Percentiles rank a stretch among this genome's conserved stretches.
phyloP scores from a whole-genome alignment of 1,140 invertebrate genomes.

The Odontomachus brunneus region DNA sequence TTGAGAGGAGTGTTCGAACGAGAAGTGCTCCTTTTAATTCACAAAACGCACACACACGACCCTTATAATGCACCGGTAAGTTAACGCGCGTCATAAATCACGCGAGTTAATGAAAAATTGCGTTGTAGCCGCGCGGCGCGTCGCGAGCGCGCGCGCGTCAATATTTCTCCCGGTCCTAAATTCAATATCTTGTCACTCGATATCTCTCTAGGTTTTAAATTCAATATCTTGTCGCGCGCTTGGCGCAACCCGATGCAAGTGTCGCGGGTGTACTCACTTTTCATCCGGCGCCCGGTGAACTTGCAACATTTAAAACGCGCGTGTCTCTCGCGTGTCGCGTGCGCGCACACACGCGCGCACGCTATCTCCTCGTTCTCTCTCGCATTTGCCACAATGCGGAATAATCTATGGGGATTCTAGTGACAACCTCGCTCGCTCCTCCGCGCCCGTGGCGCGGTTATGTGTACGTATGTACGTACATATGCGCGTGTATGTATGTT shows the following conservation, averaged over 20 bases:
- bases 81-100: neutral
- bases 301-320: slow-evolving; percentile 38
- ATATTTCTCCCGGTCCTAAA: slow-evolving; percentile 21
- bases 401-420: slow-evolving; percentile 59
- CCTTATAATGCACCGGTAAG: neutral
- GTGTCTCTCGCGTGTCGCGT: slow-evolving; percentile 21
- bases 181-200: slow-evolving; percentile 6
- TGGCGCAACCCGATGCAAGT: slow-evolving; percentile 22
- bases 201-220: slow-evolving; percentile 35
- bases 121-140: neutral
- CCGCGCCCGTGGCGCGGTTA: slow-evolving; percentile 7
- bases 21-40: slow-evolving; percentile 21
- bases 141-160: neutral
- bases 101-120: slow-evolving; percentile 9
- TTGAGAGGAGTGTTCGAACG: neutral
- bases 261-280: slow-evolving; percentile 36
- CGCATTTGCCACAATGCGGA: slow-evolving; percentile 52
- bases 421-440: slow-evolving; percentile 49
- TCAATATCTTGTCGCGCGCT: neutral
- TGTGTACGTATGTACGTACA: no score
- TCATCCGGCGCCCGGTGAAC: slow-evolving; percentile 13
- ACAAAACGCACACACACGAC: no score
- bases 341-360: slow-evolving; percentile 38
- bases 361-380: neutral
- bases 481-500: slow-evolving; percentile 13